Base-by-base conservation (phyloP, 2,113 vertebrate genomes). In the Pogonocichla stellata region DNA sequence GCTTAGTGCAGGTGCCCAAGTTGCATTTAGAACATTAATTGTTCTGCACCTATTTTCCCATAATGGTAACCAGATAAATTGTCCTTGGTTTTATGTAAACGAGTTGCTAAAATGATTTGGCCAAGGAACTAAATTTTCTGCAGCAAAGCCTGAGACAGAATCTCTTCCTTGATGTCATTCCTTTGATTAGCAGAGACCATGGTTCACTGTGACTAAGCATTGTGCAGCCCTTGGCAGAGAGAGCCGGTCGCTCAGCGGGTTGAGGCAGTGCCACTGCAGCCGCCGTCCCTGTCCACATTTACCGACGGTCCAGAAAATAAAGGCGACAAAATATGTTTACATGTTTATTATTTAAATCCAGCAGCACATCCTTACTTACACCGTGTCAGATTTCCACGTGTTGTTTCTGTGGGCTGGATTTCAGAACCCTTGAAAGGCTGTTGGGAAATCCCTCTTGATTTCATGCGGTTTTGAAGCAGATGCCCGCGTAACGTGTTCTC, bases 201-300 rank as follows among this genome's bases (percentile, higher is more conserved):
- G 98, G 98, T 99, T 99, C 98, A 99, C 98, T 99, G 98, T 99
- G 98, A 98, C 97, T 97, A 97, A 95, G 97, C 94, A 93, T 95
- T 50, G 92, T 90, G 90, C 97, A 95, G 89, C 89, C 90, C 86
- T 60, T 81, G 73, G 25, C 9, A 2, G 94, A 80, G 78, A 95
- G 58, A 25, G 51, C 66, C n/a, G 13, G 29, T 57, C 38, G 19
- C 88, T 73, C 45, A 40, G 88, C 67, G 79, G 62, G 67, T 45
- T 29, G 48, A 57, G 88, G 86, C 74, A 17, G 75, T 51, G 94
- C 89, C 91, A 16, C 73, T 4, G 45, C 57, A 29, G 85, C 83
- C 93, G 24, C 73, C 3, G 18, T 40, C 60, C 62, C 87, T 78
- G 83, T 57, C 69, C 88, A 29, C 92, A 7, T 79, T 80, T 72